A percentile compares a stretch with the other conserved stretches of the same genome.
Evolutionary conservation across 2,888 invertebrate species (phyloP).

Genomic region (Drosophila yooni): DNA sequence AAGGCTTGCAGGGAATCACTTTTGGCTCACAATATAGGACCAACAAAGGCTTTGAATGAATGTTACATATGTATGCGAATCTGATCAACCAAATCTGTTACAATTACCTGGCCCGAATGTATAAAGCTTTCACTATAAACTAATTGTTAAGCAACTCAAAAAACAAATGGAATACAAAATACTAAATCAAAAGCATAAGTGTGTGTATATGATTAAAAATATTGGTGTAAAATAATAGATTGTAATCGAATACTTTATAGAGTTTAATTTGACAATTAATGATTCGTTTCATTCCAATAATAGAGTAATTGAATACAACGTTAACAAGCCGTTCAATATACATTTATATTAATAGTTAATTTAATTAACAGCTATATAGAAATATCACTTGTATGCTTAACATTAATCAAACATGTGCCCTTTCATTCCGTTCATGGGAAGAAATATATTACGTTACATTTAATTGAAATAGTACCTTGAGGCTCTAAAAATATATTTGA

Average conservation of each 20-base stretch:
- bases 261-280: conserved; percentile 19
- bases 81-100: conserved; percentile 34
- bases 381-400: conserved; percentile 18
- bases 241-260: conserved; percentile 26
- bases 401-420: conserved; percentile 15
- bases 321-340: conserved; percentile 18
- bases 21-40: conserved; percentile 1
- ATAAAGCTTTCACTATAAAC: conserved; percentile 42
- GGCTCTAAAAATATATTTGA: conserved; percentile 50
- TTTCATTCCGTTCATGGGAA: conserved; percentile 9
- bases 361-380: conserved; percentile 1
- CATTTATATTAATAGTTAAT: conserved; percentile 13
- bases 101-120: conserved; percentile 36
- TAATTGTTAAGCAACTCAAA: conserved; percentile 43
- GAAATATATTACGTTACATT: conserved; percentile 18
- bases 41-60: conserved; percentile 11
- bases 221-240: conserved; percentile 27
- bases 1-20: conserved; percentile 16
- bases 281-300: conserved; percentile 12
- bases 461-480: conserved; percentile 51
- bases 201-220: conserved; percentile 26
- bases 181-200: conserved; percentile 15
- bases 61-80: conserved; percentile 30
- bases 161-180: conserved; percentile 14
- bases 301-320: conserved; percentile 14